Percentiles rank a stretch among this genome's conserved stretches.
Conservation (phyloP, 1,140 invertebrate species). For the Neodiprion virginianus region DNA sequence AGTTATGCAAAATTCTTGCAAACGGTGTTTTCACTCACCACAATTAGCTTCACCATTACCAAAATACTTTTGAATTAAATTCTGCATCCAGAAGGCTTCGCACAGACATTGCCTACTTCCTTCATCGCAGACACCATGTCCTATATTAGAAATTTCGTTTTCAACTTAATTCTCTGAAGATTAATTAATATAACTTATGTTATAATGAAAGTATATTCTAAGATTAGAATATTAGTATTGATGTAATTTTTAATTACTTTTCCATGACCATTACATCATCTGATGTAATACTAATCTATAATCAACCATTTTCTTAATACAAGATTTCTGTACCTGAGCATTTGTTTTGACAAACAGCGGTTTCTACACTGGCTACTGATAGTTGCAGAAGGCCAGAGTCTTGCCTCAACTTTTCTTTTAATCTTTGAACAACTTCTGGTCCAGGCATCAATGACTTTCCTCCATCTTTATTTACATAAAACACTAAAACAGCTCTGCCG, state of each 20-base stretch:
- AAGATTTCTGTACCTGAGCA: constrained; percentile 74
- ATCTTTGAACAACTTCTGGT: constrained; percentile 65
- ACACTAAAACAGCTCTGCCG: constrained; percentile 67
- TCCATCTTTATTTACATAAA: constrained; percentile 66
- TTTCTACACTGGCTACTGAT: constrained; percentile 78
- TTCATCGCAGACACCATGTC: constrained; percentile 88
- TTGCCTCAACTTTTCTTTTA: constrained; percentile 73
- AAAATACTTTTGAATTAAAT: constrained; percentile 70
- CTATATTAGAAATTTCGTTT: constrained; percentile 44
- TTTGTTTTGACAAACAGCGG: constrained; percentile 88
- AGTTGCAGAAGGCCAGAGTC: constrained; percentile 78
- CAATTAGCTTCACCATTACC: constrained; percentile 76
- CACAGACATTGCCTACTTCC: constrained; percentile 85
- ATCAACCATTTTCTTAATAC: no score
- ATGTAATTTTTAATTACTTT: constrained; percentile 12
- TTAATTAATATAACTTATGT: constrained; percentile 11
- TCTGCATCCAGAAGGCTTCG: constrained; percentile 96
- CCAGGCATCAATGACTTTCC: constrained; percentile 60
- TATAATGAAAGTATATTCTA: not conserved
- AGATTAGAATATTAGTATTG: not conserved
- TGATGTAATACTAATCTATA: no score
- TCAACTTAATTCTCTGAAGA: constrained; percentile 14
- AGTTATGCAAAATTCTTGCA: constrained; percentile 62
- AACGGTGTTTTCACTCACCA: constrained; percentile 68
- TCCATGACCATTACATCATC: constrained; percentile 9